These are phyloP conservation scores for Bombus superbus DNA, from an alignment of 1,140 invertebrate genomes.

Conservation along the genomic window DNA sequence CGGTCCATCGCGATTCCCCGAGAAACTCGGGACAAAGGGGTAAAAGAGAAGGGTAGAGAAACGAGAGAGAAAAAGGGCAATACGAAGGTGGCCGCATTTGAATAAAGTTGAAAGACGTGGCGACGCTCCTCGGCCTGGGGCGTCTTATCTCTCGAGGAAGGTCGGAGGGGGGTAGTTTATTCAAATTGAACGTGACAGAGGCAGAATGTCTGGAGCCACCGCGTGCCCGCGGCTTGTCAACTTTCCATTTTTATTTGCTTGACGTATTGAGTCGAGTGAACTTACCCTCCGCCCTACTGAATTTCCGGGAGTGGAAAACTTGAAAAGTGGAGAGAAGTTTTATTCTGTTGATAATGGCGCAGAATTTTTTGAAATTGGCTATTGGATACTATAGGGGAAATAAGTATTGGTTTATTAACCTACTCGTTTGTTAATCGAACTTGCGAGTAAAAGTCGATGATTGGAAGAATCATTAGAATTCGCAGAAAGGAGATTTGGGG, in stretches of 20 bases:
- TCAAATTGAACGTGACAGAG: constrained; percentile 76
- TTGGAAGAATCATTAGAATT: too few species aligned
- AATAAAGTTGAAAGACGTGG: constrained; percentile 76
- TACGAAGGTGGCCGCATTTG: constrained; percentile 62
- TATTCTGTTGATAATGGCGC: neutral
- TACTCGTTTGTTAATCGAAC: neutral
- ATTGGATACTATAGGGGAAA: neutral
- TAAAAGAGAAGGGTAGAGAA: neutral
- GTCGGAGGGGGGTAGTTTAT: constrained; percentile 55
- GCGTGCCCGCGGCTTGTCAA: constrained; percentile 71
- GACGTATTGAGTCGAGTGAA: constrained; percentile 63
- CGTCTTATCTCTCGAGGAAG: neutral
- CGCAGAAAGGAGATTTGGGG: neutral
- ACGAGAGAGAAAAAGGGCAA: constrained; percentile 1
- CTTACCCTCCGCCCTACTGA: constrained; percentile 6
- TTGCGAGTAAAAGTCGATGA: neutral
- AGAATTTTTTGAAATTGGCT: neutral
- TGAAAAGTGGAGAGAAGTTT: neutral
- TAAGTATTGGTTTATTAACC: neutral
- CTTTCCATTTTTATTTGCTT: constrained; percentile 74
- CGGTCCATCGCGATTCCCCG: neutral
- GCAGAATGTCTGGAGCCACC: constrained; percentile 69
- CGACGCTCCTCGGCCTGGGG: constrained; percentile 21
- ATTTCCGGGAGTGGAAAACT: neutral
- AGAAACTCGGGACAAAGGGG: constrained; percentile 26